A percentile compares a stretch with the other conserved stretches of the same genome.
These are phyloP conservation scores for Drosophila kohkoa DNA, from an alignment of 1,140 invertebrate species.

Conservation along the genomic window DNA sequence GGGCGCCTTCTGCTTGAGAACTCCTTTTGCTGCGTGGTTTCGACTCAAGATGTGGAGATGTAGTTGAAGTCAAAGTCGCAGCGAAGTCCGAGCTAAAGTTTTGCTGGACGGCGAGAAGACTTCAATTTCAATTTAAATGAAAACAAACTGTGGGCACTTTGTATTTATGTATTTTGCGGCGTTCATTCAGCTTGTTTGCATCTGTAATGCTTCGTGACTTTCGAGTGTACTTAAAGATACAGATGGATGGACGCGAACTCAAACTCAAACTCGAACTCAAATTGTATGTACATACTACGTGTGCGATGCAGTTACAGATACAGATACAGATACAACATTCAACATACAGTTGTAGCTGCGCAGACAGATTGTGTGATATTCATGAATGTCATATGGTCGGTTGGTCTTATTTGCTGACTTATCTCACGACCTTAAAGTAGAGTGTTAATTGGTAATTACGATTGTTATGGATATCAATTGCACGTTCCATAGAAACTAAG, in stretches of 20 bases:
- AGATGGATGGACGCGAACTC: conserved; percentile 66
- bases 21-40: conserved; percentile 3
- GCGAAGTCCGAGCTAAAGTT: conserved; percentile 30
- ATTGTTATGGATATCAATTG: conserved; percentile 16
- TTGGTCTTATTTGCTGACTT: conserved; percentile 27
- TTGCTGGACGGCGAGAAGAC: conserved; percentile 46
- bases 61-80: conserved; percentile 7
- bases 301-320: conserved; percentile 65
- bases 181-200: conserved; percentile 82
- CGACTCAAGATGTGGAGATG: background rate
- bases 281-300: conserved; percentile 37
- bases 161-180: conserved; percentile 79
- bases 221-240: conserved; percentile 79
- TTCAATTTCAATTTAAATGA: conserved; percentile 83
- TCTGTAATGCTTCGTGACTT: conserved; percentile 82
- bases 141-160: conserved; percentile 82
- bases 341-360: background rate
- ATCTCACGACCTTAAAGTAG: conserved; percentile 35
- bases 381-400: conserved; percentile 27
- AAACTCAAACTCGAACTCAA: conserved; percentile 14
- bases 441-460: conserved; percentile 70
- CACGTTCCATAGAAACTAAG: background rate
- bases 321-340: conserved; percentile 39
- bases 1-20: conserved; percentile 39
- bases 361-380: conserved; percentile 21